phyloP scores from a whole-genome alignment of 2,797 vertebrate genomes.

The Austrolebias charrua region DNA sequence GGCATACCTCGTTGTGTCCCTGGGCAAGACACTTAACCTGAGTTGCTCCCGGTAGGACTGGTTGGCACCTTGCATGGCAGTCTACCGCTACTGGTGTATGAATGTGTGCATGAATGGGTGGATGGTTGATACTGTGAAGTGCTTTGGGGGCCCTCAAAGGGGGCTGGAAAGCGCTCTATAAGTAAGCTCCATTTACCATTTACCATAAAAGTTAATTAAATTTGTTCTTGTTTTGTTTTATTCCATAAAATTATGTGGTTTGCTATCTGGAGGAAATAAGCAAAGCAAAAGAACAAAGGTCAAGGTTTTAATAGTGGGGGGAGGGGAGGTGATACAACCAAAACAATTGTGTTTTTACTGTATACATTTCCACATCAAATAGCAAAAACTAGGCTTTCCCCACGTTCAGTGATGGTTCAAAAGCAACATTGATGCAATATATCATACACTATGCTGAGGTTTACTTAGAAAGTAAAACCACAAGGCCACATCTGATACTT shows the following conservation, averaged over 20 bases:
- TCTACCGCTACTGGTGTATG: no score
- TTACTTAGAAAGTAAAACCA: slow-evolving; percentile 47
- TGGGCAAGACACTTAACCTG: no score
- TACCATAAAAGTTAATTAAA: no score
- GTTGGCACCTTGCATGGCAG: no score
- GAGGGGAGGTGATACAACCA: slow-evolving; percentile 8
- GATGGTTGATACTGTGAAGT: no score
- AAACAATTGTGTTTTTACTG: slow-evolving; percentile 19
- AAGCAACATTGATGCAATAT: slow-evolving; percentile 16
- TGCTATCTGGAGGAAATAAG: slow-evolving; percentile 4
- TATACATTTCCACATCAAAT: slow-evolving; percentile 22
- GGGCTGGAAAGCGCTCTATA: no score
- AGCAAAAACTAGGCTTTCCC: slow-evolving; percentile 20
- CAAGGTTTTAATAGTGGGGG: slow-evolving; percentile 1
- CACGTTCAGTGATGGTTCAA: slow-evolving; percentile 4
- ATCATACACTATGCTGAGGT: background rate
- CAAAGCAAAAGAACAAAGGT: slow-evolving; percentile 17
- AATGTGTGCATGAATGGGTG: no score
- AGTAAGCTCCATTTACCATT: no score
- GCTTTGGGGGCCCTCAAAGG: no score
- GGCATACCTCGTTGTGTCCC: no score
- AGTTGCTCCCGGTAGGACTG: no score
- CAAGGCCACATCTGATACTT: slow-evolving; percentile 11
- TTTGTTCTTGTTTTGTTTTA: no score
- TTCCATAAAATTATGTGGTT: background rate